Conservation (phyloP, 2,888 invertebrate species). For the Sinopyrophorus schimmeli region DNA sequence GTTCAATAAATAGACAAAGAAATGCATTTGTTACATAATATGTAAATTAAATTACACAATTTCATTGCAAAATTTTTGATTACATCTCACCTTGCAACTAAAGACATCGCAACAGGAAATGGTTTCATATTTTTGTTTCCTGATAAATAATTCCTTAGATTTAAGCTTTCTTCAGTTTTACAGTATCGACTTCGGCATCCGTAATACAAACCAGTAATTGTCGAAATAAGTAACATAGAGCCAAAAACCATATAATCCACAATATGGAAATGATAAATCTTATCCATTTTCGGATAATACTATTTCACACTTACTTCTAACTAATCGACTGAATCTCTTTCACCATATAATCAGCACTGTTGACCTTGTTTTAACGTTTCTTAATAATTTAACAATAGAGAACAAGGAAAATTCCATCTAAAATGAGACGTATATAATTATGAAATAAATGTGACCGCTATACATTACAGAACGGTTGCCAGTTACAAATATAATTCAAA, state of each 20-base stretch:
- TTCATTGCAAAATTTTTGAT: no score
- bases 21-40: no score
- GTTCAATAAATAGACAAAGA: no score
- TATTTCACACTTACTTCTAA: conserved; percentile 1
- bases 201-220: conserved; percentile 75
- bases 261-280: conserved; percentile 42
- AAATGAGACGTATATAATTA: no score
- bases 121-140: conserved; percentile 75
- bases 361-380: conserved; percentile 9
- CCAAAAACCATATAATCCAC: conserved; percentile 74
- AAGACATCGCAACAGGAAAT: conserved; percentile 84
- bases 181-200: conserved; percentile 60
- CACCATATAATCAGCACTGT: background rate
- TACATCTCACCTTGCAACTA: conserved; percentile 77
- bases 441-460: no score
- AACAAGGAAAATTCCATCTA: no score
- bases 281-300: conserved; percentile 8
- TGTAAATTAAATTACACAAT: no score
- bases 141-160: conserved; percentile 70
- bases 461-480: no score
- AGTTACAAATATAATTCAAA: no score
- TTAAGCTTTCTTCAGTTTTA: conserved; percentile 55
- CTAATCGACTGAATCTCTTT: conserved; percentile 2
- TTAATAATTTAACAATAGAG: conserved; percentile 8
- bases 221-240: conserved; percentile 70